Base-by-base conservation (phyloP, 2,113 vertebrate species). In the Onychostoma macrolepis region DNA sequence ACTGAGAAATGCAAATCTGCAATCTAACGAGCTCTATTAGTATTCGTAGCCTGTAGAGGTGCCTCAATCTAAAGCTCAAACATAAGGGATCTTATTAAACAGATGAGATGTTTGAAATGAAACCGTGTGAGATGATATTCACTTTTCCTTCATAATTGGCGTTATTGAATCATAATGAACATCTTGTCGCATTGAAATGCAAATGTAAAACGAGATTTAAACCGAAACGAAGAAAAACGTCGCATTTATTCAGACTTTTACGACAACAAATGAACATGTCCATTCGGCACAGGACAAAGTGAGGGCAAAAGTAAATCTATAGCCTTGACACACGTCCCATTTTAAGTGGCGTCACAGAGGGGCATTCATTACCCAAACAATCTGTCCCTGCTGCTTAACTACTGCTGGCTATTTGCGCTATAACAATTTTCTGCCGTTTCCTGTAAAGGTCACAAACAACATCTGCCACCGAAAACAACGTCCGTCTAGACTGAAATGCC, bases 71-170 rank as follows among this genome's bases (percentile, higher is more conserved):
- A 33, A 87, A 87, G 61, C 85, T 43, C 78, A 78, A 71, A 80
- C 77, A 82, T 82, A 43, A 77, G 61, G 78, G 88, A 86, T 89
- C 88, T 50, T 58, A 75, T 89, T 86, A 86, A 83, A 86, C 85
- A 83, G 85, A 89, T 80, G 76, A 87, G 88, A 89, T 85, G 67
- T 76, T 30, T 28, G 12, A 87, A 89, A 81, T 85, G 61, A 78
- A 81, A 81, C 65, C 69, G 58, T 61, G 38, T 19, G 53, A n/a
- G 36, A 41, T 89, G 83, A 89, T 89, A 89, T 82, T 85, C 83
- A 87, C 79, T 67, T 82, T 28, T 24, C 38, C 15, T 1, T 67
- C 26, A 48, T 82, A 82, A 82, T 67, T 82, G 61, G 13, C 61
- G 0, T 83, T 33, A 83, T 69, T 69, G 63, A 48, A 48, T 89